phyloP scores from a whole-genome alignment of 1,140 invertebrate species.

The Leptinotarsa lineolata region DNA sequence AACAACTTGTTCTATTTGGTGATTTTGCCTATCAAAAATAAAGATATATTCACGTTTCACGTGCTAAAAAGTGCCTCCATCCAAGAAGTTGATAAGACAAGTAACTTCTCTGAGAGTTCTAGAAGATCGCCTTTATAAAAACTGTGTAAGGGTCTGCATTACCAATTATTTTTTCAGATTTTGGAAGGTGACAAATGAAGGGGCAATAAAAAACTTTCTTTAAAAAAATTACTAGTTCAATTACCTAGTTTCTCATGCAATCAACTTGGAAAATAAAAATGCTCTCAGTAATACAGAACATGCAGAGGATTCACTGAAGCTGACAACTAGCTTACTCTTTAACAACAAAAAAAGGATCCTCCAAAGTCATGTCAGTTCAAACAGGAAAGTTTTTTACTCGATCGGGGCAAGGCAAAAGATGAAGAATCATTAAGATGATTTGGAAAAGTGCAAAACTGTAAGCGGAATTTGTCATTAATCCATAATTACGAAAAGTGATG shows the following conservation, averaged over 20 bases:
- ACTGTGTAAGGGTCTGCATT: no score
- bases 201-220: no score
- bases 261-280: not conserved
- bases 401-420: conserved; percentile 13
- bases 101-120: no score
- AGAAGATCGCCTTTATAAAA: no score
- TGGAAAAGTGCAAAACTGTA: not conserved
- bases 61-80: no score
- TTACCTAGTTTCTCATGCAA: conserved; percentile 9
- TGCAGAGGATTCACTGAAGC: conserved; percentile 12
- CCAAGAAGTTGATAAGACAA: no score
- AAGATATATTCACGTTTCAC: no score
- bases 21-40: no score
- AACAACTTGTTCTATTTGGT: no score
- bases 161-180: no score
- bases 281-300: conserved; percentile 13
- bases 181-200: no score
- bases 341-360: conserved; percentile 94
- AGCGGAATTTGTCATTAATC: not conserved
- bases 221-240: not conserved
- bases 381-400: conserved; percentile 36
- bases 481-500: not conserved
- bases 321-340: conserved; percentile 79
- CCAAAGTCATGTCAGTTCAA: conserved; percentile 80
- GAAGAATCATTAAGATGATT: conserved; percentile 4